Base-by-base conservation (phyloP, 1,140 invertebrate species). In the Danaus plexippus region DNA sequence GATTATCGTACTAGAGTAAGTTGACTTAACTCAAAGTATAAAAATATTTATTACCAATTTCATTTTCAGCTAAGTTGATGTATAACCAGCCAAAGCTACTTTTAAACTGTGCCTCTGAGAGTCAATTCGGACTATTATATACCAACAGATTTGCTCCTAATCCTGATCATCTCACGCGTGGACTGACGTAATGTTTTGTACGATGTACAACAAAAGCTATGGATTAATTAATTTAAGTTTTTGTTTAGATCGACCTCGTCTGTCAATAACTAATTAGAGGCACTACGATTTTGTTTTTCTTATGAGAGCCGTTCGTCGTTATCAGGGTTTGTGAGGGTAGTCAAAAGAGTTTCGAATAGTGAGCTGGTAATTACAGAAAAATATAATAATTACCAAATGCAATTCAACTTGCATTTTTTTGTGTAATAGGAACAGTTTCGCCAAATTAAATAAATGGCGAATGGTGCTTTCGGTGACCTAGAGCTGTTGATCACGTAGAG, bases 21-120 rank as follows among this genome's bases (percentile, higher is more conserved):
- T 32, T 4, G 2, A 32, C 22, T 32, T 2, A 4, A 32, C 7
- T 6, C 0, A 6, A 32, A 32, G 11, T 54, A 47, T n/a, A 42
- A 53, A 61, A 48, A 47, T 61, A 51, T 52, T 61, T 52, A 42
- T 85, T 85, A 85, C 82, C 82, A 82, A 69, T 82, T 85, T 83
- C 82, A 85, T 85, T 67, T 73, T 79, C 47, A 47, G 50, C 41
- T 47, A 13, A 42, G 46, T 56, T 42, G 41, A 54, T 52, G 52
- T 54, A 54, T 52, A 13, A 43, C 43, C 18, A 49, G n/a, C 43
- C 54, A 45, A 60, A 64, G 51, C 47, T 52, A 57, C 66, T 63
- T 47, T 52, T 47, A 63, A 72, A 83, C 78, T 83, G 79, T 80
- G 76, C 56, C 67, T 61, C 54, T 64, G 9, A n/a, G 48, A 67